Base-by-base conservation (phyloP, 1,140 invertebrate genomes). In the Nymphalis io region DNA sequence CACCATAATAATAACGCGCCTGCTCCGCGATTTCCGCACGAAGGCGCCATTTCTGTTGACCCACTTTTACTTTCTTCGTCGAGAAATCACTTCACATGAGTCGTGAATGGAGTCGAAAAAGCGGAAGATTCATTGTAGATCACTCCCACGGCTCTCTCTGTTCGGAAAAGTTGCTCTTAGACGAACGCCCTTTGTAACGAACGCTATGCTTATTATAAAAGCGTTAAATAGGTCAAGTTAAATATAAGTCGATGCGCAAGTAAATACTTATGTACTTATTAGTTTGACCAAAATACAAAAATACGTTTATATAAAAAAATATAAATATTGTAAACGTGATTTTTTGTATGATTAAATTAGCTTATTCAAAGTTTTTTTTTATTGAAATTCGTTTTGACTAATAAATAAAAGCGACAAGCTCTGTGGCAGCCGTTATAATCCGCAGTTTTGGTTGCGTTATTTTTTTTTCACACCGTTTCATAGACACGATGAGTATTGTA, bases 41-140 rank as follows among this genome's bases (percentile, higher is more conserved):
- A 80, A 80, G 77, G 76, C 73, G 70, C 69, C 62, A 71, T 70
- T 78, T 78, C 71, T 76, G 73, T 77, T 87, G 83, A 82, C 85
- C 85, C 79, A 83, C 84, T 86, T 86, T 88, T 88, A 88, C 85
- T 88, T 88, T 88, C 85, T 79, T 85, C 78, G 75, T 70, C 79
- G 83, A 83, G 85, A 86, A 85, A 88, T 84, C 82, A 83, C 80
- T 87, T 85, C 85, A 81, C 85, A 87, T 83, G 81, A 80, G 80
- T 71, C 70, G 72, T 83, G 85, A 85, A 85, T 85, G 80, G 76
- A 73, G 73, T 73, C 74, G 76, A 85, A 88, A 85, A 85, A 85
- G 81, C 83, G 84, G 85, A 85, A 86, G 85, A 75, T 74, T 80
- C 76, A 87, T 87, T 83, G 83, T 84, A 68, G 65, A 68, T 76